Evolutionary conservation across 2,888 invertebrate species (phyloP), one percentile per base, ranked within the genome.

Genomic region (Leptinotarsa tumamoca): DNA sequence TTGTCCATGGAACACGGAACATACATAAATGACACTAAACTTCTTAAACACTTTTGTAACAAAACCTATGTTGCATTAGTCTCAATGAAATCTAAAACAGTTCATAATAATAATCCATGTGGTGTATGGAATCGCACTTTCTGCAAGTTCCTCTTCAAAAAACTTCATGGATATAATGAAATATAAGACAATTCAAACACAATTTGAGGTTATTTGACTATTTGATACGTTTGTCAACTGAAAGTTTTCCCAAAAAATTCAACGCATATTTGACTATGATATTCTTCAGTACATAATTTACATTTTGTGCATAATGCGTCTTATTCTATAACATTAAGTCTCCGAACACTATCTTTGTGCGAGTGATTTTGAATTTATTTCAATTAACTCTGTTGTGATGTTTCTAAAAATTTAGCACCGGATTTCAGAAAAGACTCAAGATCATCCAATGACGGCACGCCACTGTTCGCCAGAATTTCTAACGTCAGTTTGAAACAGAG

Each of bases 401-500:
- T 54, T 54, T 54, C 54, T 17, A 54, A n/a, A n/a, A 54, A 54
- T 2, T 54, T n/a, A 5, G 54, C 54, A 17, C 54, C 15, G 5
- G 54, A 54, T 17, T 54, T 54, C n/a, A 54, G 17, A 4, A 54
- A 54, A 54, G 54, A 15, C n/a, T n/a, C 17, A 15, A 54, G 17
- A 54, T 54, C 54, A 54, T 54, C 54, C n/a, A 54, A n/a, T 15
- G 54, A 54, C 13, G 54, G 54, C 15, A 56, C 13, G 67, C 66
- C 63, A 68, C 23, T 54, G 72, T 15, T 63, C 68, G 69, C 66
- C 21, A 21, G 21, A 21, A 21, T 21, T 21, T 21, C 21, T 21
- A 21, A 21, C 21, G 21, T 21, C 21, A 21, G 21, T 72, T 72
- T 18, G 51, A 50, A 23, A 75, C 72, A 15, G 52, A 54, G 23